Evolutionary conservation across 2,797 vertebrate species (phyloP).

Genomic region (Takifugu rubripes): DNA sequence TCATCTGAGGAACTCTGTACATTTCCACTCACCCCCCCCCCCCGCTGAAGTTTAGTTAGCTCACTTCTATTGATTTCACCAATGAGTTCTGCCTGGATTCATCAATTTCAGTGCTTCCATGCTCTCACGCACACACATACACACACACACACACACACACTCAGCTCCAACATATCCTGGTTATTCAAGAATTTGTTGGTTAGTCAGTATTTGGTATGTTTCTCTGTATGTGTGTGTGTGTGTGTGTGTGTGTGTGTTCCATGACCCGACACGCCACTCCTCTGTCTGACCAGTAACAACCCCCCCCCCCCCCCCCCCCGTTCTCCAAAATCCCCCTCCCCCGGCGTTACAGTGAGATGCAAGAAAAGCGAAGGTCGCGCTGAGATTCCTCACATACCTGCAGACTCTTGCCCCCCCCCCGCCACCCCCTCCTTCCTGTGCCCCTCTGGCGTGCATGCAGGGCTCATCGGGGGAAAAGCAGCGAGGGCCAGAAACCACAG

Average conservation of each 20-base stretch:
- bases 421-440: slow-evolving; percentile 49
- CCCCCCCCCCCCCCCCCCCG: slow-evolving; percentile 29
- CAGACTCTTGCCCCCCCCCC: slow-evolving; percentile 15
- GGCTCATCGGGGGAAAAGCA: slow-evolving; percentile 41
- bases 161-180: too few relatives aligned
- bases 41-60: slow-evolving; percentile 20
- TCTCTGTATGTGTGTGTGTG: slow-evolving; percentile 14
- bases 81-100: neutral
- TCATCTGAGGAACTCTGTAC: slow-evolving; percentile 61
- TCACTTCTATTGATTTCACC: neutral
- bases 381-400: slow-evolving; percentile 72
- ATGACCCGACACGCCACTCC: slow-evolving; percentile 25
- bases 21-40: slow-evolving; percentile 64
- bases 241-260: slow-evolving; percentile 25
- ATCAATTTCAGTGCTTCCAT: slow-evolving; percentile 6
- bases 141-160: too few relatives aligned
- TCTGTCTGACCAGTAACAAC: slow-evolving; percentile 43
- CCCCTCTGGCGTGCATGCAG: slow-evolving; percentile 43
- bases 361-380: slow-evolving; percentile 61
- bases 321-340: slow-evolving; percentile 31
- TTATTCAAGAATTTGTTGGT: too few relatives aligned
- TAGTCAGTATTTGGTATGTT: neutral
- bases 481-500: slow-evolving; percentile 26
- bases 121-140: neutral
- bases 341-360: slow-evolving; percentile 41